phyloP scores from a whole-genome alignment of 2,797 vertebrate species.

The Leptoclinus maculatus region DNA sequence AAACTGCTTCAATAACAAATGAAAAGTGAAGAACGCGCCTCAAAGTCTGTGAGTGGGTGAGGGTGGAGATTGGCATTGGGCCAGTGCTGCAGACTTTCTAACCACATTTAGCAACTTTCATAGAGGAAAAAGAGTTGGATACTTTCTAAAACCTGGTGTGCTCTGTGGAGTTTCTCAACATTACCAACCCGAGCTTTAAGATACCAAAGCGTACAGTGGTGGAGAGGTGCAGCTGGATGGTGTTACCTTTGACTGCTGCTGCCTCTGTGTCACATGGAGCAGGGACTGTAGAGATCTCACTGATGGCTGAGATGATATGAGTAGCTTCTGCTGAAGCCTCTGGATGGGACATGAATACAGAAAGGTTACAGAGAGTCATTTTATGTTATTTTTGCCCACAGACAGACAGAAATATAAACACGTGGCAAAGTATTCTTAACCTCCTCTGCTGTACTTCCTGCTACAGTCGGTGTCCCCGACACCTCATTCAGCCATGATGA shows the following conservation, averaged over 20 bases:
- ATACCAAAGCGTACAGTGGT: not conserved
- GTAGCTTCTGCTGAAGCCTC: constrained; percentile 89
- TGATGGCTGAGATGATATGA: constrained; percentile 94
- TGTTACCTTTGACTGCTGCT: constrained; percentile 74
- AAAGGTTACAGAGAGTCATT: not conserved
- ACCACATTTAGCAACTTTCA: too few species aligned
- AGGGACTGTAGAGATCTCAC: constrained; percentile 89
- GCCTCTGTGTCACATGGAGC: constrained; percentile 88
- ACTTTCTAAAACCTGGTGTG: too few species aligned
- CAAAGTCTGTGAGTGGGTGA: too few species aligned
- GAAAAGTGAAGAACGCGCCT: too few species aligned
- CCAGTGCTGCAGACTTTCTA: too few species aligned
- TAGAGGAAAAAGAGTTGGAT: too few species aligned
- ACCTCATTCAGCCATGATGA: not conserved
- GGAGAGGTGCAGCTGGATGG: not conserved
- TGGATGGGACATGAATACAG: constrained; percentile 62
- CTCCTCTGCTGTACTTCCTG: too few species aligned
- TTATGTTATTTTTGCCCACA: too few species aligned
- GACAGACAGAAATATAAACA: too few species aligned
- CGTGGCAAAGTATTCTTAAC: not conserved
- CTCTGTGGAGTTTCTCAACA: not conserved
- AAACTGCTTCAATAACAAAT: too few species aligned
- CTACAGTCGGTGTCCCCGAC: too few species aligned
- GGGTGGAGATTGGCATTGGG: too few species aligned
- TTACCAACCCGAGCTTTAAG: not conserved